Percentiles rank a stretch among this genome's conserved stretches.
phyloP scores from a whole-genome alignment of 2,113 vertebrate species.

The Larimichthys crocea region DNA sequence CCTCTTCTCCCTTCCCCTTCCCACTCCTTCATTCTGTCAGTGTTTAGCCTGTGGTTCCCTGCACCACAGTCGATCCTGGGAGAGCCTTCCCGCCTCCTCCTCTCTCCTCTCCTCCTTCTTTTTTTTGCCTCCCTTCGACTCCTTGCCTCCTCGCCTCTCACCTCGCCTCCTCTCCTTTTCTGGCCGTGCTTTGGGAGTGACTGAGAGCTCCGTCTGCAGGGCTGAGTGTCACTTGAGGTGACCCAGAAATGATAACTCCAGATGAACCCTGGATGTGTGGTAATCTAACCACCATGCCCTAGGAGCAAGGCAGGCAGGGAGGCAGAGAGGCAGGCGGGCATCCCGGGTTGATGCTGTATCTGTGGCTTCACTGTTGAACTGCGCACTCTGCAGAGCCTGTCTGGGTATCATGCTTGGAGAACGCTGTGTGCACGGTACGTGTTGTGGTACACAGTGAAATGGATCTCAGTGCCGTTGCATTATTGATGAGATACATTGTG shows the following conservation, averaged over 20 bases:
- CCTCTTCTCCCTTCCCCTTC: constrained; percentile 33
- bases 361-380: constrained; percentile 39
- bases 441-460: constrained; percentile 72
- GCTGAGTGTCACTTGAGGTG: constrained; percentile 75
- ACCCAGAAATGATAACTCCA: constrained; percentile 81
- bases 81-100: constrained; percentile 58
- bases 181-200: constrained; percentile 59
- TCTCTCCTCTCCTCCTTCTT: constrained; percentile 2
- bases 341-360: constrained; percentile 43
- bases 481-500: constrained; percentile 82
- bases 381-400: constrained; percentile 38
- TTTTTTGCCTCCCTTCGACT: constrained; percentile 7
- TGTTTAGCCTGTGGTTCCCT: constrained; percentile 74
- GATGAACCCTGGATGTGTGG: constrained; percentile 78
- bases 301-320: constrained; percentile 37
- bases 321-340: constrained; percentile 29
- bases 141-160: constrained; percentile 35
- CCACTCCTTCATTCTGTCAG: constrained; percentile 73
- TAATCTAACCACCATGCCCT: constrained; percentile 72
- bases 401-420: constrained; percentile 61
- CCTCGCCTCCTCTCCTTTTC: constrained; percentile 46
- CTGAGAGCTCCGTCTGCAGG: constrained; percentile 62
- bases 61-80: constrained; percentile 68
- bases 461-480: constrained; percentile 77
- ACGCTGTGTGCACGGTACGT: constrained; percentile 36